Evolutionary conservation across 2,797 vertebrate genomes (phyloP), one percentile per base, ranked within the genome.

Genomic region (Perodicticus potto): DNA sequence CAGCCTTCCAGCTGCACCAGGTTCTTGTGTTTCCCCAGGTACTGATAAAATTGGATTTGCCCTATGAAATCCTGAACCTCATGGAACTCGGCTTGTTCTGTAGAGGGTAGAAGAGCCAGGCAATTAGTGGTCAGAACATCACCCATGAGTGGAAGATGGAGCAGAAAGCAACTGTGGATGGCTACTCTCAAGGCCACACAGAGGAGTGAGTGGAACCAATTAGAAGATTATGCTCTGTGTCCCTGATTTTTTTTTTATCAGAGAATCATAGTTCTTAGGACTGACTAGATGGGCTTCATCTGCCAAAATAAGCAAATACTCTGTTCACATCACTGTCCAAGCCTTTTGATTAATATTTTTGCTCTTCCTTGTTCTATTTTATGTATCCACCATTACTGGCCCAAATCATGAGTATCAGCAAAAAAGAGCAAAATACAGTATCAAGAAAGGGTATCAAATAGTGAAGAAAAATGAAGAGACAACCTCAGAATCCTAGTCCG

Each of bases 1-100:
- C 99, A 99, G 3, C 99, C 99, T 23, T 99, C 88, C 70, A 99
- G 97, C 92, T 99, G 98, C 0, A 99, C 99, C 93, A 99, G 97
- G 97, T 99, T 99, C 19, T 98, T 98, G 81, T 99, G 99, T 10
- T 83, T 98, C 22, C 99, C 99, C 84, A 99, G 98, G 98, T 98
- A 98, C 37, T 99, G 98, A 97, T 99, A 97, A 98, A 99, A 99
- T n/a, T 99, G 98, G 7, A 99, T 99, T 94, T 99, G 99, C 65
- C 98, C 99, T 93, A 99, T 98, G 98, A 99, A 99, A 97, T 96
- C 97, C 94, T 99, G 99, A 67, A 99, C 98, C 95, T 99, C 99
- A 3, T 95, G 96, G 34, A 98, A 97, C 72, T 98, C 98, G 17
- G 98, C 98, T 43, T 97, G 45, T 63, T 97, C 96, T 98, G 80